phyloP scores from a whole-genome alignment of 1,140 invertebrate genomes.

The Amphibalanus amphitrite region DNA sequence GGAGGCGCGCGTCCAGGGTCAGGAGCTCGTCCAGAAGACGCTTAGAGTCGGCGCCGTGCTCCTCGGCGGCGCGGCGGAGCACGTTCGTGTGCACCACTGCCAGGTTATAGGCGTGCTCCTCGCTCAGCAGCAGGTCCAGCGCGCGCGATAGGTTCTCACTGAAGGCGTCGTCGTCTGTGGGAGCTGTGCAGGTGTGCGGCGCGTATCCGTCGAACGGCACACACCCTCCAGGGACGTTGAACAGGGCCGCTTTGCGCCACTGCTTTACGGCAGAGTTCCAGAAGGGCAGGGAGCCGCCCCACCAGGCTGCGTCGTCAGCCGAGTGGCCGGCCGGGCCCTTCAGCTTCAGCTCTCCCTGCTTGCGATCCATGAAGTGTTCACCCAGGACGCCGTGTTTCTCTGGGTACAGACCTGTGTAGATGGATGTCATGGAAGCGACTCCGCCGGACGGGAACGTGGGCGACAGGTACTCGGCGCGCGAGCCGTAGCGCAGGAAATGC shows the following conservation, averaged over 20 bases:
- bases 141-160: neutral
- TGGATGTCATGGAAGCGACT: neutral
- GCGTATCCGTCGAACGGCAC: neutral
- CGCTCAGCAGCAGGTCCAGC: neutral
- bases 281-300: neutral
- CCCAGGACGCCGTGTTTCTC: constrained; percentile 1
- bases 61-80: neutral
- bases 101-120: neutral
- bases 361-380: neutral
- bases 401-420: neutral
- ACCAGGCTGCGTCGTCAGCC: neutral
- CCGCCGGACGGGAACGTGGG: neutral
- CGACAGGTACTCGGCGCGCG: neutral
- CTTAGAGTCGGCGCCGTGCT: neutral
- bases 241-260: neutral
- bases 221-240: neutral
- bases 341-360: neutral
- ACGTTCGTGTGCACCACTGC: constrained; percentile 3
- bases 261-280: constrained; percentile 1
- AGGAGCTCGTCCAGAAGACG: neutral
- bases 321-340: neutral
- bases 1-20: neutral
- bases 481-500: neutral
- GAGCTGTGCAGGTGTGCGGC: neutral
- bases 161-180: neutral